Percentiles rank a stretch among this genome's conserved stretches.
Conservation (phyloP, 2,888 invertebrate species). For the Cotesia congregata region DNA sequence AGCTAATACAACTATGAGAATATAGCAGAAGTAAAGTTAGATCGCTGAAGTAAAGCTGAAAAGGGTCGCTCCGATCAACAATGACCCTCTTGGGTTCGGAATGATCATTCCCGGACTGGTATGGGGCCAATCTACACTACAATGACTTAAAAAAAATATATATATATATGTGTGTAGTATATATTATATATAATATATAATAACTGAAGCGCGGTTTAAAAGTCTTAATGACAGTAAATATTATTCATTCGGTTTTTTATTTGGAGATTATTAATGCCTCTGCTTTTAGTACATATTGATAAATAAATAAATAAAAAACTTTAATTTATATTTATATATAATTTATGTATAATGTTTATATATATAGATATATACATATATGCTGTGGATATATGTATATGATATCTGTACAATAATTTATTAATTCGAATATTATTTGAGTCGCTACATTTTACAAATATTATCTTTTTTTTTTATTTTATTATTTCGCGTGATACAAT, state of each 20-base stretch:
- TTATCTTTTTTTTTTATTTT: slow-evolving; percentile 46
- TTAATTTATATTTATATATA: slow-evolving; percentile 8
- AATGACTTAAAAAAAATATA: too few relatives aligned
- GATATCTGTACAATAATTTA: slow-evolving; percentile 66
- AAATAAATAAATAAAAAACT: slow-evolving; percentile 8
- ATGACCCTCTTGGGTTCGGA: slow-evolving; percentile 44
- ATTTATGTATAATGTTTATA: not conserved
- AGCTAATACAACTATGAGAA: not conserved
- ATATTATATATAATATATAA: too few relatives aligned
- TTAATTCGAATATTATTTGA: slow-evolving; percentile 58
- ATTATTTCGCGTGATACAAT: not conserved
- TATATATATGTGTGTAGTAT: too few relatives aligned
- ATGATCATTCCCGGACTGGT: slow-evolving; percentile 32
- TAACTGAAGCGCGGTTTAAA: slow-evolving; percentile 38
- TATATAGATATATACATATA: slow-evolving; percentile 16
- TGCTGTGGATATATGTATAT: slow-evolving; percentile 51
- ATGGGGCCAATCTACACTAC: too few relatives aligned
- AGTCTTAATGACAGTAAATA: slow-evolving; percentile 36
- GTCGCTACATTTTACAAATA: slow-evolving; percentile 64
- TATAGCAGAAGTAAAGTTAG: not conserved
- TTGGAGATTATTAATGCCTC: not conserved
- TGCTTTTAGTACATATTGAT: slow-evolving; percentile 6
- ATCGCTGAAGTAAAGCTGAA: slow-evolving; percentile 30
- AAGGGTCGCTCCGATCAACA: slow-evolving; percentile 51
- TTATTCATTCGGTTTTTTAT: slow-evolving; percentile 17